A percentile compares a stretch with the other conserved stretches of the same genome.
Conservation (phyloP, 2,888 invertebrate genomes). For the Diarsia brunnea region DNA sequence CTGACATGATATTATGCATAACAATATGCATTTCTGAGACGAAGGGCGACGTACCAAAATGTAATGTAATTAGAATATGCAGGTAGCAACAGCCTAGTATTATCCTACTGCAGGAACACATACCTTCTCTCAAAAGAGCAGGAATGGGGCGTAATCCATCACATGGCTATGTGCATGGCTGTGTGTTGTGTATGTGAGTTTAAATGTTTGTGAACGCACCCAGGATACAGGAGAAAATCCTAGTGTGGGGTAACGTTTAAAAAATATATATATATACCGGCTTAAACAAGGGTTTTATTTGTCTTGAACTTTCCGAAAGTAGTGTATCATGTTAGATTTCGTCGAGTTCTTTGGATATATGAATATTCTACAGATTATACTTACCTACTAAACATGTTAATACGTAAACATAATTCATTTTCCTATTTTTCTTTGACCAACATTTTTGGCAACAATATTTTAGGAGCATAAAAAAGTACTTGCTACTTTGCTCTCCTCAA, state of each 20-base stretch:
- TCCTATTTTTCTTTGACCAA: background rate
- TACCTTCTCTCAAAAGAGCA: background rate
- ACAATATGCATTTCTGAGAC: background rate
- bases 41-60: background rate
- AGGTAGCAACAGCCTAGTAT: background rate
- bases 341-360: too few species aligned
- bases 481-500: conserved; percentile 5
- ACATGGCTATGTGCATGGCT: too few species aligned
- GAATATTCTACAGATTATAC: too few species aligned
- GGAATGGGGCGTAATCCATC: background rate
- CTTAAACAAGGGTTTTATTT: too few species aligned
- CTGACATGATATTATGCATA: background rate
- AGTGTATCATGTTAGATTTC: too few species aligned
- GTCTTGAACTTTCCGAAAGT: too few species aligned
- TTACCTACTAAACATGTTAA: background rate
- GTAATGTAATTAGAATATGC: background rate
- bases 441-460: background rate
- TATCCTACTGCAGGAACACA: background rate
- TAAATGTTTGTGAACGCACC: too few species aligned
- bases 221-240: too few species aligned
- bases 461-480: conserved; percentile 3
- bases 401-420: background rate
- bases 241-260: too few species aligned
- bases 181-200: too few species aligned
- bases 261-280: too few species aligned